Conservation (phyloP, 2,888 invertebrate species). For the Metalampra italica region DNA sequence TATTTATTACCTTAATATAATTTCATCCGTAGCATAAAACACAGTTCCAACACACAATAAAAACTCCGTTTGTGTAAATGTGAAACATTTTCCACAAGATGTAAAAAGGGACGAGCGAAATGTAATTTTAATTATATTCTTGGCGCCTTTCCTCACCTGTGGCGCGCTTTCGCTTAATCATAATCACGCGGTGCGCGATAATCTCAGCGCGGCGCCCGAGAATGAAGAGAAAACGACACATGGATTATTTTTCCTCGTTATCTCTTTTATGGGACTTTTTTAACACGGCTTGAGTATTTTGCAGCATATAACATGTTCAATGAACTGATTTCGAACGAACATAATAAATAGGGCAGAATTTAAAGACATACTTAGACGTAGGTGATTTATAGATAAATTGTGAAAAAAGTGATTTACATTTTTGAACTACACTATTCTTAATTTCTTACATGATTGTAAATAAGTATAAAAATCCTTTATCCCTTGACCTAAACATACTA, state of each 20-base stretch:
- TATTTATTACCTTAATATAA: neutral
- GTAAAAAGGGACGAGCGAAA: slow-evolving; percentile 41
- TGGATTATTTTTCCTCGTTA: slow-evolving; percentile 50
- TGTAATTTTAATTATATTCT: slow-evolving; percentile 60
- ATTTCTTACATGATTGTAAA: too few relatives aligned
- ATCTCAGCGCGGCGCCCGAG: slow-evolving; percentile 44
- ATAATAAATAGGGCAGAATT: too few relatives aligned
- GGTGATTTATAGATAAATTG: too few relatives aligned
- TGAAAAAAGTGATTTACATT: too few relatives aligned
- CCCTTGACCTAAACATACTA: too few relatives aligned
- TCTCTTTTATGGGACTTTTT: slow-evolving; percentile 39
- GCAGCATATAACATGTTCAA: slow-evolving; percentile 10
- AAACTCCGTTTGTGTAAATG: neutral
- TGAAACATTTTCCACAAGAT: slow-evolving; percentile 27
- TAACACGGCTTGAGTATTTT: slow-evolving; percentile 13
- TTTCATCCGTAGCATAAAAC: too few relatives aligned
- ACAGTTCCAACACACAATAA: neutral
- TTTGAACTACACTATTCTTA: too few relatives aligned
- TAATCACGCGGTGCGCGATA: slow-evolving; percentile 58
- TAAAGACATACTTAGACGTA: too few relatives aligned
- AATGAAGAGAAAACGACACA: slow-evolving; percentile 56
- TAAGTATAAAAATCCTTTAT: too few relatives aligned
- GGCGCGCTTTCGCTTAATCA: slow-evolving; percentile 44
- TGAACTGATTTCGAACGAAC: too few relatives aligned
- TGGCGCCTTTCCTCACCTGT: slow-evolving; percentile 41